Evolutionary conservation across 2,113 vertebrate genomes (phyloP).

Genomic region (Nymphicus hollandicus): DNA sequence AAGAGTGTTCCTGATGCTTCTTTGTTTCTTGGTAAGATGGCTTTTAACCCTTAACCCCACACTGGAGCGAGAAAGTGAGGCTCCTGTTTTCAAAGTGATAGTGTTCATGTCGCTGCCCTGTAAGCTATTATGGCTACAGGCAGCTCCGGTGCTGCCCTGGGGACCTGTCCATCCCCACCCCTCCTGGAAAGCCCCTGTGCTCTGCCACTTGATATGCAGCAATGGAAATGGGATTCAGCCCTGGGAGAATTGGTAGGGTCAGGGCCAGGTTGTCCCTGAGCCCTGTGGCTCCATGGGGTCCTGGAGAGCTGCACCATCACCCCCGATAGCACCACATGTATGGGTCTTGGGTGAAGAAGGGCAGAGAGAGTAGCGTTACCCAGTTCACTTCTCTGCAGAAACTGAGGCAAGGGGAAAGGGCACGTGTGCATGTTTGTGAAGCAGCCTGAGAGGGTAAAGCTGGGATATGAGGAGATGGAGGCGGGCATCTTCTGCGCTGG

Average conservation of each 20-base stretch:
- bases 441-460: not conserved
- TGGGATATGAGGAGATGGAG: not conserved
- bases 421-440: fast-evolving
- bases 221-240: not conserved
- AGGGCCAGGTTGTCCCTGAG: fast-evolving
- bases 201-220: not conserved
- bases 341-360: not conserved
- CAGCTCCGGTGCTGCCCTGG: not conserved
- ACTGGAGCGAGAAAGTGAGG: fast-evolving
- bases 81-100: not conserved
- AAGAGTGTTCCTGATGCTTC: not conserved
- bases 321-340: fast-evolving
- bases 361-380: not conserved
- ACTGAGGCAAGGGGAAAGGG: not conserved
- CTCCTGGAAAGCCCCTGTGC: not conserved
- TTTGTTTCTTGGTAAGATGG: not conserved
- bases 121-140: not conserved
- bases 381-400: not conserved
- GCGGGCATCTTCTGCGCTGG: not conserved
- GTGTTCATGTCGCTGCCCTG: fast-evolving
- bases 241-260: not conserved
- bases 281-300: not conserved
- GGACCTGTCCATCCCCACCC: not conserved
- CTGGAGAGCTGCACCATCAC: fast-evolving
- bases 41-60: not conserved